Conservation (phyloP, 2,888 invertebrate genomes). For the Tinea semifulvella region DNA sequence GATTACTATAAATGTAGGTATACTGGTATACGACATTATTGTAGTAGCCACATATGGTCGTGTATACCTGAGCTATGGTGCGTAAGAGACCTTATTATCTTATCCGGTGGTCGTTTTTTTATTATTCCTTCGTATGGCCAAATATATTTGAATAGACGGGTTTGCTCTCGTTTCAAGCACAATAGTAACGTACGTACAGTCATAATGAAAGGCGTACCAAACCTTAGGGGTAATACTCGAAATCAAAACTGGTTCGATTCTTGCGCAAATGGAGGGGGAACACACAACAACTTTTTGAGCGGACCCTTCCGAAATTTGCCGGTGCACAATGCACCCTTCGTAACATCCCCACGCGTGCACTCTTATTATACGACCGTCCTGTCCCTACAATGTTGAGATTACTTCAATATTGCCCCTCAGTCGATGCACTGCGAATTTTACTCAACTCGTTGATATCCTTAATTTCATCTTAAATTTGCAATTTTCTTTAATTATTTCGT, state of each 20-base stretch:
- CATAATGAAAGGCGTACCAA: conserved; percentile 26
- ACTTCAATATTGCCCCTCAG: conserved; percentile 55
- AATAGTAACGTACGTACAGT: background rate
- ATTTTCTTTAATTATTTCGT: too few relatives aligned
- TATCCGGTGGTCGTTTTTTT: too few relatives aligned
- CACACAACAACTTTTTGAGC: conserved; percentile 54
- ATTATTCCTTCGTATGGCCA: background rate
- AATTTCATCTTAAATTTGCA: too few relatives aligned
- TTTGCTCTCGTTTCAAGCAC: conserved; percentile 3
- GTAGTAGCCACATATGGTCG: too few relatives aligned
- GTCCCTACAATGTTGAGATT: conserved; percentile 63
- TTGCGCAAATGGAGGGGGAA: conserved; percentile 63
- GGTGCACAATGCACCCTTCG: conserved; percentile 66
- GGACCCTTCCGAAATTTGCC: conserved; percentile 64
- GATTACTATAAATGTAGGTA: too few relatives aligned
- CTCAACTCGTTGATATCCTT: background rate
- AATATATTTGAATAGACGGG: background rate
- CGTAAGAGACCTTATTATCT: too few relatives aligned
- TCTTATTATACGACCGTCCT: conserved; percentile 61
- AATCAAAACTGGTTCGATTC: conserved; percentile 65
- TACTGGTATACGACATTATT: too few relatives aligned
- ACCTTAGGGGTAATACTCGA: conserved; percentile 46
- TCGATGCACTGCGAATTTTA: conserved; percentile 43
- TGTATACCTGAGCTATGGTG: too few relatives aligned
- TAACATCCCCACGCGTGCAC: conserved; percentile 64